Evolutionary conservation across 1,140 invertebrate species (phyloP), one percentile per base, ranked within the genome.

Genomic region (Musca domestica): DNA sequence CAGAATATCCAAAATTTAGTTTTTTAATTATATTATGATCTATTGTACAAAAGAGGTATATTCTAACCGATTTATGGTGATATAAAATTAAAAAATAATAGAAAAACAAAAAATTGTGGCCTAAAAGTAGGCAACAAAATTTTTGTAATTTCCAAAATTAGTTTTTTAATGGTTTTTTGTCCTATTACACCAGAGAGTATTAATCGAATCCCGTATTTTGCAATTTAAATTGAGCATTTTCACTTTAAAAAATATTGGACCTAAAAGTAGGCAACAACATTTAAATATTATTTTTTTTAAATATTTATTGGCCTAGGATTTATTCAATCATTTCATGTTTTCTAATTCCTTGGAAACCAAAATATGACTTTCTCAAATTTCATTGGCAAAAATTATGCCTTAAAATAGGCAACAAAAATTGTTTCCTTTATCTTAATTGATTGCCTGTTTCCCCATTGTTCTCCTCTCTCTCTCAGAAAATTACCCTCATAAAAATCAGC

Each of bases 391-490:
- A n/a, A n/a, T n/a, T n/a, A n/a, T n/a, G 4, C 49, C 49, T 20
- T 7, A 52, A 52, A 52, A 4, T 52, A 52, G n/a, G 49, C 56
- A 67, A 67, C 20, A 41, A 22, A 41, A 56, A 41, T 46, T 47
- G 19, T 66, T 66, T 66, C 52, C 52, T 27, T 30, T n/a, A n/a
- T 48, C 48, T 52, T 51, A 66, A 51, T 51, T 49, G 51, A 66
- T 66, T 66, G 64, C 47, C 64, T 66, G n/a, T n/a, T n/a, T n/a
- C n/a, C 14, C 25, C 25, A 54, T 54, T 22, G 51, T 19, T 54
- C 17, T 34, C 34, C n/a, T 34, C 27, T 22, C 22, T 58, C 61
- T 23, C 61, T 46, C 41, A 47, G 1, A 20, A 23, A 48, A 48
- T n/a, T 17, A n/a, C 64, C 4, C 25, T 14, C n/a, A 12, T 27